phyloP scores from a whole-genome alignment of 2,888 invertebrate species.

The Herminia tarsipennalis region DNA sequence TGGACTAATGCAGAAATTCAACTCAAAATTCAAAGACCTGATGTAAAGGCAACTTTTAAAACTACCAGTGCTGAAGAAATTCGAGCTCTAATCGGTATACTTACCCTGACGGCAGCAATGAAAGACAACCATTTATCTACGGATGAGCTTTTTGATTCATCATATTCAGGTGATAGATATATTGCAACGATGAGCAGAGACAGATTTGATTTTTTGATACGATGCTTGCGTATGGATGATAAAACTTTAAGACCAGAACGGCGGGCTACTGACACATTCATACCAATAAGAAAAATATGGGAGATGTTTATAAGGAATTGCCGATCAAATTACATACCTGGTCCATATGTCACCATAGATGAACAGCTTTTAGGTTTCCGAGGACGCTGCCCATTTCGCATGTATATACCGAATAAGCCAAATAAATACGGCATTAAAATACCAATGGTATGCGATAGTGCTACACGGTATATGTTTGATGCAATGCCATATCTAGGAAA shows the following conservation, averaged over 20 bases:
- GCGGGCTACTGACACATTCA: slow-evolving; percentile 4
- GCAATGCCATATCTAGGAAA: slow-evolving; percentile 11
- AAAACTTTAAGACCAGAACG: slow-evolving; percentile 4
- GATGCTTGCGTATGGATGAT: slow-evolving; percentile 21
- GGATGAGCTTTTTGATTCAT: slow-evolving; percentile 20
- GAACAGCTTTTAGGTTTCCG: slow-evolving; percentile 14
- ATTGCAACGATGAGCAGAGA: slow-evolving; percentile 24
- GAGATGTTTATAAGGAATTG: slow-evolving; percentile 12
- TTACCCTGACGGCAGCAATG: slow-evolving; percentile 12
- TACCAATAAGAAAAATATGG: slow-evolving; percentile 12
- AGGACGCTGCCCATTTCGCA: slow-evolving; percentile 13
- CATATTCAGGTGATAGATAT: slow-evolving; percentile 26
- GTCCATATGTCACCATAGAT: slow-evolving; percentile 9
- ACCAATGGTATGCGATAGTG: slow-evolving; percentile 24
- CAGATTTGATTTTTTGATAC: slow-evolving; percentile 25
- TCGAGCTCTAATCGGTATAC: slow-evolving; percentile 3
- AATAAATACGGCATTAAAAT: slow-evolving; percentile 44
- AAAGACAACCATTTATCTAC: slow-evolving; percentile 24
- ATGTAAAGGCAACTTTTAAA: background rate
- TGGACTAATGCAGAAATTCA: slow-evolving; percentile 7
- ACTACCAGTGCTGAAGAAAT: background rate
- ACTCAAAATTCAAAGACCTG: background rate
- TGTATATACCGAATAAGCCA: slow-evolving; percentile 24
- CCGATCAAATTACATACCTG: slow-evolving; percentile 7
- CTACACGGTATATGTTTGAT: slow-evolving; percentile 11